Evolutionary conservation across 1,140 invertebrate genomes (phyloP).

Genomic region (Lordiphosa stackelbergi): DNA sequence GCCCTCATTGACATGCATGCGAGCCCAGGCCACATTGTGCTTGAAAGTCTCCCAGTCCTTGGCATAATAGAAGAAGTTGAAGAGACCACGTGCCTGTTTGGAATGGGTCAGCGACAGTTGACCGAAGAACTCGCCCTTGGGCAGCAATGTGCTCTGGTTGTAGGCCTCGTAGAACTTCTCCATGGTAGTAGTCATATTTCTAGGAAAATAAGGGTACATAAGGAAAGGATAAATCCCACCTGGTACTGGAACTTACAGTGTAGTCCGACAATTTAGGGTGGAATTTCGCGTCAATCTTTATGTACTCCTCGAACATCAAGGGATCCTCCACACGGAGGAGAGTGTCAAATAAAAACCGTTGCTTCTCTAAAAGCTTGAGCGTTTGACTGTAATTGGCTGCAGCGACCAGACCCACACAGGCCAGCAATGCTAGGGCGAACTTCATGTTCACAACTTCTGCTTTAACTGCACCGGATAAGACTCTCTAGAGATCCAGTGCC

Average conservation of each 20-base stretch:
- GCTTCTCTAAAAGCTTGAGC: constrained; percentile 51
- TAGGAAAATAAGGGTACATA: constrained; percentile 1
- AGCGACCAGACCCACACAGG: constrained; percentile 60
- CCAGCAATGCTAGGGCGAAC: constrained; percentile 60
- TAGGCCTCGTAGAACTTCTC: constrained; percentile 58
- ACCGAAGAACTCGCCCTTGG: constrained; percentile 73
- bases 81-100: constrained; percentile 79
- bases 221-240: too few species aligned
- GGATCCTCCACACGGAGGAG: constrained; percentile 60
- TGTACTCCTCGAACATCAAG: constrained; percentile 55
- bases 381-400: constrained; percentile 45
- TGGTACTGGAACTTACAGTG: constrained; percentile 34
- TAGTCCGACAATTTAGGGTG: constrained; percentile 36
- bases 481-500: constrained; percentile 57
- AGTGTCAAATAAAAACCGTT: constrained; percentile 65
- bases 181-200: constrained; percentile 60
- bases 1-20: constrained; percentile 80
- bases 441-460: constrained; percentile 49
- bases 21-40: constrained; percentile 81
- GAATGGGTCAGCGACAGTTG: constrained; percentile 67
- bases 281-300: constrained; percentile 45
- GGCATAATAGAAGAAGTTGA: constrained; percentile 80
- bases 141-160: constrained; percentile 52
- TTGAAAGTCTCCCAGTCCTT: constrained; percentile 83
- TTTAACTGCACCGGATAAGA: constrained; percentile 68